A percentile compares a stretch with the other conserved stretches of the same genome.
These are phyloP conservation scores for Gastrophysa polygoni DNA, from an alignment of 2,888 invertebrate genomes.

Conservation along the genomic window DNA sequence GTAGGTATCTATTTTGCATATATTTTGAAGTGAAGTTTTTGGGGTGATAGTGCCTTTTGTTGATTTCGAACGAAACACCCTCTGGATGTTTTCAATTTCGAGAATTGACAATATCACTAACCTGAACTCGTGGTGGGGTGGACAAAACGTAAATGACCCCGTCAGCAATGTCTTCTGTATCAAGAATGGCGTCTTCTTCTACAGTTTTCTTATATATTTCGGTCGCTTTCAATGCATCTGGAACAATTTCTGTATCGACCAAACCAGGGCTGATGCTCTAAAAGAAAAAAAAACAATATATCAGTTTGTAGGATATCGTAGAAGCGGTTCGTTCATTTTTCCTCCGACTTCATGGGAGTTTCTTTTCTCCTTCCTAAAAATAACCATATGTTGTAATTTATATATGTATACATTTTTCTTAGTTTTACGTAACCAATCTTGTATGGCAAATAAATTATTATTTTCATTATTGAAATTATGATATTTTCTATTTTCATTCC, in stretches of 20 bases:
- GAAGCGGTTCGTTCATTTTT: background rate
- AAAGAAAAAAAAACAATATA: slow-evolving; percentile 7
- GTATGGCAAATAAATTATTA: too few species aligned
- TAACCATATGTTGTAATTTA: too few species aligned
- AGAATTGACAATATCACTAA: slow-evolving; percentile 14
- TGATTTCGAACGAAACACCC: too few species aligned
- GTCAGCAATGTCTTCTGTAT: slow-evolving; percentile 39
- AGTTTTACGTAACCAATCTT: too few species aligned
- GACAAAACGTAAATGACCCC: slow-evolving; percentile 40
- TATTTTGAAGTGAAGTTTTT: too few species aligned
- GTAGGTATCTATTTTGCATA: too few species aligned
- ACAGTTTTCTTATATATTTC: background rate
- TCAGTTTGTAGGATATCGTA: background rate
- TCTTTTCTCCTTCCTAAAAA: too few species aligned
- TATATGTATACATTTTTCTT: too few species aligned
- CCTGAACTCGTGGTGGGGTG: slow-evolving; percentile 45
- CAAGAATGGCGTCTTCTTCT: slow-evolving; percentile 16
- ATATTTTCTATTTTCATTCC: too few species aligned
- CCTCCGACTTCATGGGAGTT: background rate
- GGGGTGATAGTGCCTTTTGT: background rate
- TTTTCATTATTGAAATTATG: too few species aligned
- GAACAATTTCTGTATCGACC: slow-evolving; percentile 31
- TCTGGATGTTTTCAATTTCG: background rate
- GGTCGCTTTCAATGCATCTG: background rate
- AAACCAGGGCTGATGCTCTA: slow-evolving; percentile 43